These are phyloP conservation scores for Ceratina japonica DNA, from an alignment of 1,140 invertebrate species.

Conservation along the genomic window DNA sequence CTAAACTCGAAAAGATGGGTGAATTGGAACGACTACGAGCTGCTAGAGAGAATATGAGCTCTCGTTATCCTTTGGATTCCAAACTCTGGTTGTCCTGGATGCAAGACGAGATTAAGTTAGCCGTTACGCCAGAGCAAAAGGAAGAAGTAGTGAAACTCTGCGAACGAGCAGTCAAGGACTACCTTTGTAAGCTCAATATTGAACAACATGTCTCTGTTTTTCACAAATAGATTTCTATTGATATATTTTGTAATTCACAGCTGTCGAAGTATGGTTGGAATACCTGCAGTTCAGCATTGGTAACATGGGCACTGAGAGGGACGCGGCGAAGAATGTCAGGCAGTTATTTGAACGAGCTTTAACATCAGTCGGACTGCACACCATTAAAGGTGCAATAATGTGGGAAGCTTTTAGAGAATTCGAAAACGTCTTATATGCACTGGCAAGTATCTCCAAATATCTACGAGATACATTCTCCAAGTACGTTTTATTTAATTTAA, in stretches of 20 bases:
- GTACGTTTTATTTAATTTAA: background rate
- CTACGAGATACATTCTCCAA: background rate
- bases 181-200: slow-evolving; percentile 82
- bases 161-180: slow-evolving; percentile 87
- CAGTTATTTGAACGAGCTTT: slow-evolving; percentile 86
- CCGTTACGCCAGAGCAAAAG: slow-evolving; percentile 80
- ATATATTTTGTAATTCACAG: slow-evolving; percentile 73
- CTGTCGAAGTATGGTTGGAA: slow-evolving; percentile 88
- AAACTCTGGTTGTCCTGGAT: slow-evolving; percentile 88
- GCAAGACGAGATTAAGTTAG: slow-evolving; percentile 84
- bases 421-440: slow-evolving; percentile 81
- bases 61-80: slow-evolving; percentile 84
- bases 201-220: too few species aligned
- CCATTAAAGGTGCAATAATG: slow-evolving; percentile 84
- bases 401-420: slow-evolving; percentile 89
- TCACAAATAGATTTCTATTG: background rate
- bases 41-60: slow-evolving; percentile 84
- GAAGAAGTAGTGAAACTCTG: slow-evolving; percentile 82
- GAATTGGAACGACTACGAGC: slow-evolving; percentile 83
- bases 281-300: slow-evolving; percentile 87
- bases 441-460: slow-evolving; percentile 50
- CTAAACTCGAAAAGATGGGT: slow-evolving; percentile 80
- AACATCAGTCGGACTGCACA: slow-evolving; percentile 84
- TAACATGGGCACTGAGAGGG: slow-evolving; percentile 79
- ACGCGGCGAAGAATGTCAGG: slow-evolving; percentile 78